These are phyloP conservation scores for Drosophila arizonae DNA, from an alignment of 1,140 invertebrate genomes.

Conservation along the genomic window DNA sequence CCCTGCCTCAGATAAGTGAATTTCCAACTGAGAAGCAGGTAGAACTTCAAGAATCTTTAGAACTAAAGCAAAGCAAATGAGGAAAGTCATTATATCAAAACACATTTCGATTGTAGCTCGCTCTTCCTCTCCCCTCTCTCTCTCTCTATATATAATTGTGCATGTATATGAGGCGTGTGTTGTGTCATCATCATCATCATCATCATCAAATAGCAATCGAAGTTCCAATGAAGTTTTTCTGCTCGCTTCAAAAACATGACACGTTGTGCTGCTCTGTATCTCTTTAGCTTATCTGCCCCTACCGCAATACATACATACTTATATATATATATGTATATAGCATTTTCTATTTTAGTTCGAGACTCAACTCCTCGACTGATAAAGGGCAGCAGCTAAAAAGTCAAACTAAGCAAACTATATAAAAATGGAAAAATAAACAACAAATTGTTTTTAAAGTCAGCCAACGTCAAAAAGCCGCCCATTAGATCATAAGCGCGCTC, in stretches of 20 bases:
- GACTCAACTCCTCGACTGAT: conserved; percentile 43
- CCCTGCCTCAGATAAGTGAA: neutral
- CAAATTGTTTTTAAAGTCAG: neutral
- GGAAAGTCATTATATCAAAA: neutral
- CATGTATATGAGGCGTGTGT: conserved; percentile 5
- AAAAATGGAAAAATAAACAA: neutral
- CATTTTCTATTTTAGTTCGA: conserved; percentile 34
- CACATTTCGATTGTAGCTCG: neutral
- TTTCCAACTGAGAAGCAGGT: too few relatives aligned
- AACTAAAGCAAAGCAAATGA: neutral
- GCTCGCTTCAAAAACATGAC: conserved; percentile 48
- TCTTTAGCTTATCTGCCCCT: conserved; percentile 24
- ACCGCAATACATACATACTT: neutral
- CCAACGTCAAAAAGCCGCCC: conserved; percentile 26
- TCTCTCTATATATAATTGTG: neutral
- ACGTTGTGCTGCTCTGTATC: conserved; percentile 35
- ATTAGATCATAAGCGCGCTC: conserved; percentile 69
- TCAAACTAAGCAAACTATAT: conserved; percentile 1
- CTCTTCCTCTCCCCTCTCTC: too few relatives aligned
- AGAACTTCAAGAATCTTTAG: too few relatives aligned
- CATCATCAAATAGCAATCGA: neutral
- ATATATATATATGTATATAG: neutral
- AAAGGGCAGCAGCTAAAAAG: conserved; percentile 37
- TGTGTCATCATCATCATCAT: neutral
- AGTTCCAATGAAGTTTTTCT: conserved; percentile 20